phyloP scores from a whole-genome alignment of 2,888 invertebrate genomes.

The Leptopilina drosophilae region DNA sequence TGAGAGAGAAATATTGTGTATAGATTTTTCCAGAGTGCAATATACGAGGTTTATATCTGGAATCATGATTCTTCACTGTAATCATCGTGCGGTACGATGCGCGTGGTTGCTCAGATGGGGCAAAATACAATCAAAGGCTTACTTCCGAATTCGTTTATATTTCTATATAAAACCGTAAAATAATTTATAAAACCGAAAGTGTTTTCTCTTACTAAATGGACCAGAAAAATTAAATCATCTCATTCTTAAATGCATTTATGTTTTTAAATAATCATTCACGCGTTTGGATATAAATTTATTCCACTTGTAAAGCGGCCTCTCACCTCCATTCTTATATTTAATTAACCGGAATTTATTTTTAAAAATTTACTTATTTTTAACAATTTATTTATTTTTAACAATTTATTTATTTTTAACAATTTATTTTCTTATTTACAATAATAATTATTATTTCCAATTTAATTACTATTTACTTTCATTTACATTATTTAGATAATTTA shows the following conservation, averaged over 20 bases:
- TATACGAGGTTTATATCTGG: constrained; percentile 5
- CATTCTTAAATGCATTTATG: neutral
- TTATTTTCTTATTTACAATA: too few relatives aligned
- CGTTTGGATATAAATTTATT: neutral
- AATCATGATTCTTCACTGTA: constrained; percentile 20
- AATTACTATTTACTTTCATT: too few relatives aligned
- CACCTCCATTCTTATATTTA: too few relatives aligned
- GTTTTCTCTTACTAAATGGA: constrained; percentile 16
- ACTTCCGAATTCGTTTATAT: constrained; percentile 43
- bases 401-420: neutral
- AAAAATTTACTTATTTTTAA: neutral
- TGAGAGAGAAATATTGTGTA: neutral
- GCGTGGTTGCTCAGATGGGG: constrained; percentile 43
- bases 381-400: too few relatives aligned
- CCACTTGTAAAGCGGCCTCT: too few relatives aligned
- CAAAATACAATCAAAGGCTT: constrained; percentile 37
- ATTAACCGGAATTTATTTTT: neutral
- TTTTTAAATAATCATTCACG: neutral
- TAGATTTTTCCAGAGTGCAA: neutral
- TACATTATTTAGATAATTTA: too few relatives aligned
- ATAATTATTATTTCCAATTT: neutral
- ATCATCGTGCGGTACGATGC: constrained; percentile 44
- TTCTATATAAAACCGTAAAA: neutral
- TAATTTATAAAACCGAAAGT: constrained; percentile 12
- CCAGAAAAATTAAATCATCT: constrained; percentile 17